phyloP scores from a whole-genome alignment of 2,888 invertebrate species.

The Eupithecia vulgata region DNA sequence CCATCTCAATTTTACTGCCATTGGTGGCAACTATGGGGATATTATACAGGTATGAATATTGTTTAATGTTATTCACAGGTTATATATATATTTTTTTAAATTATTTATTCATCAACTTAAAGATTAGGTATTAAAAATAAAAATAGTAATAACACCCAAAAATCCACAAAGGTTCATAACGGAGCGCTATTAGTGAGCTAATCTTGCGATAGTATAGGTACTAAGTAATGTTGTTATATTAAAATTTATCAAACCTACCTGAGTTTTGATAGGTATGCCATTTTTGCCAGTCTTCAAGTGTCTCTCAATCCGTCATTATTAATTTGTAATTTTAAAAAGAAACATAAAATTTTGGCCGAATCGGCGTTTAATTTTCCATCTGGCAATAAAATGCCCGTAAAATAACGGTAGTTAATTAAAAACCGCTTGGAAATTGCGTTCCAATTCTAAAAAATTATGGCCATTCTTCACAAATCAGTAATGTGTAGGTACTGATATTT shows the following conservation, averaged over 20 bases:
- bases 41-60: constrained; percentile 87
- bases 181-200: no score
- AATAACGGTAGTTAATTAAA: neutral
- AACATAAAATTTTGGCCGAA: neutral
- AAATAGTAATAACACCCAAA: no score
- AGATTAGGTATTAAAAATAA: no score
- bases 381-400: neutral
- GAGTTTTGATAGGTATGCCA: neutral
- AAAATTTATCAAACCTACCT: neutral
- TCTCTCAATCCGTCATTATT: neutral
- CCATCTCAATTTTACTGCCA: constrained; percentile 92
- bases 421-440: neutral
- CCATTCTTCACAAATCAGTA: neutral
- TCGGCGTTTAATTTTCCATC: neutral
- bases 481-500: neutral
- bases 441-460: neutral
- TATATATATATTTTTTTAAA: no score
- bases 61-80: neutral
- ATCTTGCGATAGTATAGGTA: no score
- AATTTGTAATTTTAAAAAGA: neutral
- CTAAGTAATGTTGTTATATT: neutral
- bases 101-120: no score
- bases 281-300: neutral
- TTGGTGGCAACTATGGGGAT: constrained; percentile 90
- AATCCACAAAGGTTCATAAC: no score